Evolutionary conservation across 2,113 vertebrate species (phyloP), one percentile per base, ranked within the genome.

Genomic region (Cairina moschata): DNA sequence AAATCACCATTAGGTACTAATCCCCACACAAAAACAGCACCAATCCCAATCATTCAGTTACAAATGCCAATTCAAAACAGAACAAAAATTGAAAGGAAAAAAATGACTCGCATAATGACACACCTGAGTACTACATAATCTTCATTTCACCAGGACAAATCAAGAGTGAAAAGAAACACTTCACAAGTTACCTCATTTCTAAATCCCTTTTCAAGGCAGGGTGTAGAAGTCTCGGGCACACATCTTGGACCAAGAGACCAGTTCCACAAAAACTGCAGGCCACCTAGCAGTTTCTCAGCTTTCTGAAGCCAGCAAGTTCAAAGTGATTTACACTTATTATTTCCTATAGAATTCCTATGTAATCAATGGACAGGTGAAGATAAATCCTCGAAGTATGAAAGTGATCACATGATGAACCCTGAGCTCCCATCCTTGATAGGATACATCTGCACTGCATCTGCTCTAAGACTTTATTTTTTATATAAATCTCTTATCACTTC

Each of bases 21-120:
- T 88, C 72, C 75, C 72, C 46, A 91, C 94, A 87, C 56, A 65
- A 91, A 97, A 88, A 80, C 60, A 91, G 36, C 31, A 71, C 36
- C 63, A 91, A 83, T 21, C 6, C 4, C 36, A 80, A 74, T 34
- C 50, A 78, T 55, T 67, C 66, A 86, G 86, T 77, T 81, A 88
- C 59, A 88, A 89, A 85, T 9, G n/a, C 5, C 76, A 78, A 78
- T 32, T 65, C 32, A 54, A 93, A 95, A 88, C 34, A 92, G 36
- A 82, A 68, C 18, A 82, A 86, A 79, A 86, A 48, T 0, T 29
- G 17, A 56, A 85, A 38, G 32, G 48, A 48, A 42, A 73, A n/a
- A 9, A 55, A 32, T 10, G 17, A 29, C 42, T 82, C 23, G 40
- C 54, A 48, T 36, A 38, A 48, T 44, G 44, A 88, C 63, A 80